A percentile compares a stretch with the other conserved stretches of the same genome.
Conservation (phyloP, 2,888 invertebrate genomes). For the Hedychridium roseum region DNA sequence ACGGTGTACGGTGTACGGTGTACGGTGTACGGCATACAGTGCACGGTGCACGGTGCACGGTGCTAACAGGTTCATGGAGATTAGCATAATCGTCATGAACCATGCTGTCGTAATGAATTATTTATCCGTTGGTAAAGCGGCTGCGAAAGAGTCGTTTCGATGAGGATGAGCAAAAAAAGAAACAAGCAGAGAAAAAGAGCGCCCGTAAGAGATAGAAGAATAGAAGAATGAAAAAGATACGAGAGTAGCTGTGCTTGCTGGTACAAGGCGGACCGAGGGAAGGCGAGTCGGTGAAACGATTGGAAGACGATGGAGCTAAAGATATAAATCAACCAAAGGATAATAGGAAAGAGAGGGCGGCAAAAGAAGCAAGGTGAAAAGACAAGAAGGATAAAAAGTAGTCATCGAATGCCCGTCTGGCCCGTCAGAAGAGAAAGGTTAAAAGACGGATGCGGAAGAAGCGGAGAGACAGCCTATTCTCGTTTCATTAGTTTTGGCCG, state of each 20-base stretch:
- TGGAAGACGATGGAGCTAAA: too few species aligned
- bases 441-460: slow-evolving; percentile 22
- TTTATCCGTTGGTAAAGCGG: slow-evolving; percentile 62
- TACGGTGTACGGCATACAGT: too few species aligned
- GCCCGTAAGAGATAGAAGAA: slow-evolving; percentile 12
- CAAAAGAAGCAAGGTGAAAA: slow-evolving; percentile 6
- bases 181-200: slow-evolving; percentile 15
- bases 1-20: too few species aligned
- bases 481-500: slow-evolving; percentile 11
- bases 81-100: slow-evolving; percentile 64
- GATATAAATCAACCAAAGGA: too few species aligned
- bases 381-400: slow-evolving; percentile 15
- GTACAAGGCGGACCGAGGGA: too few species aligned
- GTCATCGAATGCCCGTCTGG: too few species aligned
- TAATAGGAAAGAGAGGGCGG: slow-evolving; percentile 14
- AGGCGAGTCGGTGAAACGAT: too few species aligned
- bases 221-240: slow-evolving; percentile 26
- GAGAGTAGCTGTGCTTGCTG: too few species aligned
- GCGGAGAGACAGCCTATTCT: too few species aligned
- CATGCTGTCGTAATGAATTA: slow-evolving; percentile 62
- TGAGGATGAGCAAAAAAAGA: slow-evolving; percentile 24
- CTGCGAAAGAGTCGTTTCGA: slow-evolving; percentile 37
- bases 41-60: too few species aligned
- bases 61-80: slow-evolving; percentile 60
- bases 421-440: slow-evolving; percentile 11